Evolutionary conservation across 2,888 invertebrate genomes (phyloP).

Genomic region (Thumatha senex): DNA sequence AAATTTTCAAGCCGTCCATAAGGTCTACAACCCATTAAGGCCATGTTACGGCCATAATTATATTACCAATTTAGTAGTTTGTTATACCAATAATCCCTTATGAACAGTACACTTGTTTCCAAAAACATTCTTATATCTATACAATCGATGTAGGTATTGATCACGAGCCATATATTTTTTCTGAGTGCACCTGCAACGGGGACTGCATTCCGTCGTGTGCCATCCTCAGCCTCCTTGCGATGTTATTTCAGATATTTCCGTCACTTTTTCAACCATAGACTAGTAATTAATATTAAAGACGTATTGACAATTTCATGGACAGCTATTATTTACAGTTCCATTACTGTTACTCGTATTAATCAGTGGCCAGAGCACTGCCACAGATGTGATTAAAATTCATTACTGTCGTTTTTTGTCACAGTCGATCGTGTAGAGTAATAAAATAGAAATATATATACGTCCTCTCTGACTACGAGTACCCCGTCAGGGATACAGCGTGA

Average conservation of each 20-base stretch:
- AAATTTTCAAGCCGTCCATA: no score
- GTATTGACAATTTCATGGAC: constrained; percentile 17
- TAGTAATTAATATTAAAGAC: constrained; percentile 61
- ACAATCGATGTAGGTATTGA: constrained; percentile 15
- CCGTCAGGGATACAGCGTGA: no score
- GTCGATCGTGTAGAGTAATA: not conserved
- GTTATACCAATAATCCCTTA: not conserved
- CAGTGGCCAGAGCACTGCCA: not conserved
- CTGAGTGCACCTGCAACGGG: constrained; percentile 32
- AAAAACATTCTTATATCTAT: not conserved
- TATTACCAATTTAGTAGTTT: no score
- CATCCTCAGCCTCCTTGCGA: constrained; percentile 30
- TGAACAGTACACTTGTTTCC: not conserved
- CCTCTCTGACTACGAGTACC: no score
- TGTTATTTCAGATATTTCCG: constrained; percentile 53
- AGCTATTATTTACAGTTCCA: constrained; percentile 11
- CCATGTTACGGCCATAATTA: no score
- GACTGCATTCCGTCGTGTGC: constrained; percentile 63
- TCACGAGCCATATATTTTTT: constrained; percentile 18
- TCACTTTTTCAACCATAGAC: constrained; percentile 40
- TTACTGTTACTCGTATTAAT: constrained; percentile 11
- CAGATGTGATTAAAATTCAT: not conserved
- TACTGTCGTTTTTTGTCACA: not conserved
- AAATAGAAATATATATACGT: no score
- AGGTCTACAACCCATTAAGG: no score